Base-by-base conservation (phyloP, 2,888 invertebrate genomes). In the Cheilosia vulpina region DNA sequence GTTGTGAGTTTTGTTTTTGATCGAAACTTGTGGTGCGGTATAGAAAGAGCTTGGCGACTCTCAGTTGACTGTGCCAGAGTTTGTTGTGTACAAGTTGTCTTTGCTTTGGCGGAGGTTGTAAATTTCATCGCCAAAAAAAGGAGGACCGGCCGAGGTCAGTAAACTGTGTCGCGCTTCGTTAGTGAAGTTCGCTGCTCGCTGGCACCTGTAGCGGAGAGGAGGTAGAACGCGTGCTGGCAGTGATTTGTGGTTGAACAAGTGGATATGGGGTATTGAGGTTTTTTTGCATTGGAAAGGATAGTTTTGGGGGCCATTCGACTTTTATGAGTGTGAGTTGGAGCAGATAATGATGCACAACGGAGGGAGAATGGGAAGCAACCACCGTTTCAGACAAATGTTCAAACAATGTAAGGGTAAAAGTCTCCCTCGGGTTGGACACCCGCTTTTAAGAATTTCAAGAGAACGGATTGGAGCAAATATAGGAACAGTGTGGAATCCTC, bases 121-220 rank as follows among this genome's bases (percentile, higher is more conserved):
- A 24, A 52, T 52, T 52, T 24, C 52, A 52, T 21, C 21, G 52
- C 52, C 52, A 52, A 52, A 52, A 52, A 52, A 52, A 21, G 24
- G 52, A 52, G 15, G 15, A 21, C 52, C 13, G 13, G 4, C 5
- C 5, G 21, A 24, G 52, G 52, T 52, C 15, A 24, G 24, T 27
- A 21, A 52, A 52, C 52, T 52, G 52, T 52, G 24, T 52, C 52
- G 24, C 24, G 13, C 24, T 52, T 52, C 52, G 24, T 52, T 52
- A 52, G 24, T 15, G 7, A 9, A 47, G 17, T 47, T 47, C n/a
- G 45, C 15, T 52, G 31, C 9, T 9, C 27, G 13, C 11, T 24
- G 9, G 24, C 52, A 52, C 52, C 52, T 52, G 52, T 52, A 45
- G 52, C 13, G 52, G 6, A 15, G 52, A 27, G 38, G 4, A 38